Percentiles rank a stretch among this genome's conserved stretches.
phyloP scores from a whole-genome alignment of 2,797 vertebrate genomes.

The Psittacula echo region DNA sequence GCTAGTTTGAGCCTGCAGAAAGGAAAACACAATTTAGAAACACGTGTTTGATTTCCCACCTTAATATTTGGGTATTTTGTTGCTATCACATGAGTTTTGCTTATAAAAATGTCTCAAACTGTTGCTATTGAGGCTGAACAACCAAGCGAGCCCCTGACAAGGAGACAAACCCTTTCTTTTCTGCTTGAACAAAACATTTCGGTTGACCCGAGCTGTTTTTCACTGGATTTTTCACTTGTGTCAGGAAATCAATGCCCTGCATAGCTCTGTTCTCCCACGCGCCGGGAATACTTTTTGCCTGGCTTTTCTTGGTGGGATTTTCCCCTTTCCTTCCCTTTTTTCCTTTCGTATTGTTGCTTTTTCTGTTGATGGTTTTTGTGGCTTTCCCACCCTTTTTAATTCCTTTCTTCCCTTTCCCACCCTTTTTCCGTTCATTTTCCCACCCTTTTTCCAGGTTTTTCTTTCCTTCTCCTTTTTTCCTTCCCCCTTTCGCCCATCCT shows the following conservation, averaged over 20 bases:
- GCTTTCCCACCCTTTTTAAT: neutral
- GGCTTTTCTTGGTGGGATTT: neutral
- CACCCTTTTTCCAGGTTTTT: accelerated
- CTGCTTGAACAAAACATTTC: conserved; percentile 61
- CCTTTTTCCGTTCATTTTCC: neutral
- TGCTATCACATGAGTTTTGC: neutral
- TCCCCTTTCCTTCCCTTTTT: neutral
- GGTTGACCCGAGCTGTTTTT: conserved; percentile 59
- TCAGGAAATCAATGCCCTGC: conserved; percentile 64
- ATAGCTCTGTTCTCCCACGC: conserved; percentile 16
- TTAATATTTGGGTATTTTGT: neutral
- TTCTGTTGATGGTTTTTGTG: neutral
- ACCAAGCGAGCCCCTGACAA: conserved; percentile 8
- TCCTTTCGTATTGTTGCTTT: accelerated
- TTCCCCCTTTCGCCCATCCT: too few relatives aligned
- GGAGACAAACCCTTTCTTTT: conserved; percentile 54
- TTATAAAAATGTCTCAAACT: neutral
- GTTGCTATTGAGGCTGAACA: neutral
- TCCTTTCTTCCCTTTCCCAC: neutral
- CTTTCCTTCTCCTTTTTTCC: accelerated
- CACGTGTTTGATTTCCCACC: neutral
- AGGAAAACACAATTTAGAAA: neutral
- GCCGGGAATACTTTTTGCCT: neutral
- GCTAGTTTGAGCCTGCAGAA: neutral
- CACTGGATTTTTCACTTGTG: conserved; percentile 65